Percentiles rank a stretch among this genome's conserved stretches.
phyloP scores from a whole-genome alignment of 1,140 invertebrate species.

The Pseudomyrmex sp. region DNA sequence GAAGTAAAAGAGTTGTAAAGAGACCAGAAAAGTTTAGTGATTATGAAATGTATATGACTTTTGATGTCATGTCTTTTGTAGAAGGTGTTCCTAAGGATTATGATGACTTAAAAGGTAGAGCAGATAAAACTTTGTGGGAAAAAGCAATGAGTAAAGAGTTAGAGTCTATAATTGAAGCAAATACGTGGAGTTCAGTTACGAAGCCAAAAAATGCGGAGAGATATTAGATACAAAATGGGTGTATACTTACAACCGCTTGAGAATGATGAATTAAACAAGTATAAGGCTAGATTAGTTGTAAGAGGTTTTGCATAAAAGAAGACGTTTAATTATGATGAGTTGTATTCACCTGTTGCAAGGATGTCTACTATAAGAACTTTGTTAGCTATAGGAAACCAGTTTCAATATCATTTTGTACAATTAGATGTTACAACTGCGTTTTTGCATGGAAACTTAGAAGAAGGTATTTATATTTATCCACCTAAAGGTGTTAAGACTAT shows the following conservation, averaged over 20 bases:
- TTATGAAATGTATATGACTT: slow-evolving; percentile 19
- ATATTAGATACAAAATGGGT: slow-evolving; percentile 6
- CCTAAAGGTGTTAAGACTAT: not conserved
- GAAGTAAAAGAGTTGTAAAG: not conserved
- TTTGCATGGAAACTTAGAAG: slow-evolving; percentile 12
- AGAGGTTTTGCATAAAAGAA: slow-evolving; percentile 13
- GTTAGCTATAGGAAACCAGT: slow-evolving; percentile 20
- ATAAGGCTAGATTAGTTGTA: slow-evolving; percentile 30
- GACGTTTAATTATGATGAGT: not conserved
- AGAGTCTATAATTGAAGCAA: not conserved
- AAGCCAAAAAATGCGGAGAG: not conserved
- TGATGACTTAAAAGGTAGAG: not conserved
- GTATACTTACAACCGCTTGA: slow-evolving; percentile 7
- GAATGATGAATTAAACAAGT: not conserved
- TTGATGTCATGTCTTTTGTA: slow-evolving; percentile 2
- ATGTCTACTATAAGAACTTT: slow-evolving; percentile 4
- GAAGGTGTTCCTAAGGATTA: not conserved
- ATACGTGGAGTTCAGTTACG: not conserved
- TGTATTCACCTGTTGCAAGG: slow-evolving; percentile 10
- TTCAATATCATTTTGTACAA: slow-evolving; percentile 6
- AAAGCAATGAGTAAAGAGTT: slow-evolving; percentile 12
- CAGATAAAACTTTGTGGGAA: not conserved
- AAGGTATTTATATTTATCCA: slow-evolving; percentile 19
- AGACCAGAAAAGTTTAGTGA: not conserved
- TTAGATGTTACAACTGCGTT: not conserved